Evolutionary conservation across 37 sponge, comb jelly and placozoan species (phyloP).

Genomic region (Beroe forskalii): DNA sequence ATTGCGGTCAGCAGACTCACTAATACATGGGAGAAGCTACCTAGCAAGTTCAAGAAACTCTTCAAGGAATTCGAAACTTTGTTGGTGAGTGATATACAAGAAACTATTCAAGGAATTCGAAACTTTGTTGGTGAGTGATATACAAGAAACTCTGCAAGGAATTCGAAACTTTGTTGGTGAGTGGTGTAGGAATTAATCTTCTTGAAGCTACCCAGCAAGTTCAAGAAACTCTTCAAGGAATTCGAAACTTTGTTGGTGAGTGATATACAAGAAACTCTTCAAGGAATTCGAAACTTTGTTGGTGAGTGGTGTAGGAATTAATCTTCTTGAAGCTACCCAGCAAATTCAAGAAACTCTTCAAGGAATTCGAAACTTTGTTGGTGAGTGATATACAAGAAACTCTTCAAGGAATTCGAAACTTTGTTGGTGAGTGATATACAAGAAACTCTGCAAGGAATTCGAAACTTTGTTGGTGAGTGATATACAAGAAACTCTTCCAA

Average conservation of each 20-base stretch:
- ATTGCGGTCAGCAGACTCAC: slow-evolving; percentile 75
- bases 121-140: slow-evolving; percentile 78
- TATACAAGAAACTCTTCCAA: too few species aligned
- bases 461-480: too few species aligned
- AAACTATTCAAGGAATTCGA: slow-evolving; percentile 76
- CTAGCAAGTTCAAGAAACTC: slow-evolving; percentile 71
- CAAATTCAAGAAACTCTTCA: slow-evolving; percentile 70
- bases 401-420: slow-evolving; percentile 76
- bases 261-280: too few species aligned
- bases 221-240: slow-evolving; percentile 71
- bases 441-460: too few species aligned
- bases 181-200: slow-evolving; percentile 79
- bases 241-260: slow-evolving; percentile 78
- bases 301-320: too few species aligned
- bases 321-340: slow-evolving; percentile 75
- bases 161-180: too few species aligned
- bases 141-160: too few species aligned
- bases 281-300: too few species aligned
- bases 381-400: too few species aligned
- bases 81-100: slow-evolving; percentile 61
- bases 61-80: slow-evolving; percentile 79
- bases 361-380: too few species aligned
- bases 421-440: slow-evolving; percentile 73
- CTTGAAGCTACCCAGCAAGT: slow-evolving; percentile 73
- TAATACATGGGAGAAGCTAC: slow-evolving; percentile 82